Conservation (phyloP, 2,888 invertebrate genomes). For the Biston betularia region DNA sequence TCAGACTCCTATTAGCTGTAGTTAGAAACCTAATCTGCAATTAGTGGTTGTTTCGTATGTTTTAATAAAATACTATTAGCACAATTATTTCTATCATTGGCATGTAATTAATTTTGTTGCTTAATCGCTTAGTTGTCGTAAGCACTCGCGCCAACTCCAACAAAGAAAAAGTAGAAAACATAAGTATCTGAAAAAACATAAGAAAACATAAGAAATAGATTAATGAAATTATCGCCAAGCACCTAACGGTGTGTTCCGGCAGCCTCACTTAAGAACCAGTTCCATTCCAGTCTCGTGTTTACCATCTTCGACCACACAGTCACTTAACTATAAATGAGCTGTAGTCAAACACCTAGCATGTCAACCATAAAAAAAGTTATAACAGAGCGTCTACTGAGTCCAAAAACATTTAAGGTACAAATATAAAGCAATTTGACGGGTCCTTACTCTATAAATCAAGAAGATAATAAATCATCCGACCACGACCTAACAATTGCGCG, state of each 20-base stretch:
- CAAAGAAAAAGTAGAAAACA: background rate
- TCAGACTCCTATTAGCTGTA: background rate
- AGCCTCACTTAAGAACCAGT: too few relatives aligned
- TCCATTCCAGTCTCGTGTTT: too few relatives aligned
- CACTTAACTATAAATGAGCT: too few relatives aligned
- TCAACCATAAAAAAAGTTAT: too few relatives aligned
- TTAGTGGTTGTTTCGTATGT: background rate
- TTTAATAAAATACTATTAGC: constrained; percentile 1
- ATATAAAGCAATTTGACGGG: background rate
- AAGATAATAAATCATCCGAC: constrained; percentile 10
- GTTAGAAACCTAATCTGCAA: background rate
- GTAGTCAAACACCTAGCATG: too few relatives aligned
- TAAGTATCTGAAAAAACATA: too few relatives aligned
- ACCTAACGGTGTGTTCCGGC: too few relatives aligned
- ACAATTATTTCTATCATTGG: constrained; percentile 8
- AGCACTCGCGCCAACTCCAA: constrained; percentile 6
- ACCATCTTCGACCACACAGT: too few relatives aligned
- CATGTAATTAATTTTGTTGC: constrained; percentile 24
- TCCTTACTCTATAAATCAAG: constrained; percentile 7
- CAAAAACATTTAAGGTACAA: too few relatives aligned
- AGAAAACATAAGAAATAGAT: too few relatives aligned
- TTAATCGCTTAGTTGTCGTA: constrained; percentile 8
- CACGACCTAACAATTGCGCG: constrained; percentile 18
- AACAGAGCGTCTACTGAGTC: too few relatives aligned
- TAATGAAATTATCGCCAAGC: too few relatives aligned